These are phyloP conservation scores for Salarias fasciatus DNA, from an alignment of 2,797 vertebrate species.

Conservation along the genomic window DNA sequence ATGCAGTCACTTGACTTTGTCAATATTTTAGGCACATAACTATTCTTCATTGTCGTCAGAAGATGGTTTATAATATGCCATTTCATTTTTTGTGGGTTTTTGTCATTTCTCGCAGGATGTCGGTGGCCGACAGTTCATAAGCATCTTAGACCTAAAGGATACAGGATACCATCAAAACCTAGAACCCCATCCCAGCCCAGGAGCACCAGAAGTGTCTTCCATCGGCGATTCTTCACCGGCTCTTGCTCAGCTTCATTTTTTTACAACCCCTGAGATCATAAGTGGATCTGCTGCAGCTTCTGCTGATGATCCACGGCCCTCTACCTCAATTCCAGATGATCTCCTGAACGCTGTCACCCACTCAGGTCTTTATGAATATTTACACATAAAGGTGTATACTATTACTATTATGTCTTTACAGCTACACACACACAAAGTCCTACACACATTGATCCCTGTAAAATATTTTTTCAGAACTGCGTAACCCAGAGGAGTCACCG, in stretches of 20 bases:
- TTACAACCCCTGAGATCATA: constrained; percentile 75
- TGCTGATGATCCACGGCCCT: background rate
- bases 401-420: background rate
- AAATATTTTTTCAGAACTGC: constrained; percentile 42
- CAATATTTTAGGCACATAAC: background rate
- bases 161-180: constrained; percentile 69
- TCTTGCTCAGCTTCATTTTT: constrained; percentile 77
- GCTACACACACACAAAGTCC: background rate
- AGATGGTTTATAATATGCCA: too few species aligned
- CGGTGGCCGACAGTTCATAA: constrained; percentile 79
- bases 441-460: too few species aligned
- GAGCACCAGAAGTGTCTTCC: constrained; percentile 22
- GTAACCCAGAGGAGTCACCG: constrained; percentile 17
- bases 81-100: background rate
- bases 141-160: constrained; percentile 86
- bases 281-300: background rate
- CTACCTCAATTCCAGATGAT: constrained; percentile 15
- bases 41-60: too few species aligned
- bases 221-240: constrained; percentile 63
- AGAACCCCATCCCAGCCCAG: constrained; percentile 36
- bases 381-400: background rate
- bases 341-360: background rate
- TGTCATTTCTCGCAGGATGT: constrained; percentile 53
- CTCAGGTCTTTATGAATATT: constrained; percentile 50
- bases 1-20: background rate